phyloP scores from a whole-genome alignment of 1,140 invertebrate genomes.

The Batillaria attramentaria region DNA sequence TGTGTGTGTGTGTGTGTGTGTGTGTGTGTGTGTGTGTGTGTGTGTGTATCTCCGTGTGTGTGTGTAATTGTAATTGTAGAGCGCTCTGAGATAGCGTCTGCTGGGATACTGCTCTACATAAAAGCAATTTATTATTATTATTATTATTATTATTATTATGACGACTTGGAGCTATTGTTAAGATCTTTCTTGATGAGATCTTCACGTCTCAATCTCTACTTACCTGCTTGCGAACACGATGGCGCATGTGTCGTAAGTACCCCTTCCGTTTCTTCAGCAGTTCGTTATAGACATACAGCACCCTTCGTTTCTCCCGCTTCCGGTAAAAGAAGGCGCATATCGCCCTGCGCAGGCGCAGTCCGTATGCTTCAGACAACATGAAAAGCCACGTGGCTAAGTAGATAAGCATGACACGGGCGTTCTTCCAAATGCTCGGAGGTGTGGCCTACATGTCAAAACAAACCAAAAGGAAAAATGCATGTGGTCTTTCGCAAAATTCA shows the following conservation, averaged over 20 bases:
- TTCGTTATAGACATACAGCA: constrained; percentile 65
- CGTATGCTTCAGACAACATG: constrained; percentile 55
- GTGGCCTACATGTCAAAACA: neutral
- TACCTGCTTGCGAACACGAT: constrained; percentile 46
- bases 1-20: no score
- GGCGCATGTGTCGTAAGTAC: constrained; percentile 49
- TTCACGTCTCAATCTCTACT: neutral
- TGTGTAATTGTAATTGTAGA: no score
- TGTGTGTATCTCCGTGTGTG: neutral
- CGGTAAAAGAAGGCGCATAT: constrained; percentile 51
- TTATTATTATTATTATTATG: no score
- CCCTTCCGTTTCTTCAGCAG: constrained; percentile 60
- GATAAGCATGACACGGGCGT: constrained; percentile 40
- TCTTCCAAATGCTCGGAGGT: neutral
- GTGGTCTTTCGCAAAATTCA: no score
- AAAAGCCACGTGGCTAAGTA: constrained; percentile 49
- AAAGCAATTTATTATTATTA: no score
- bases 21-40: neutral
- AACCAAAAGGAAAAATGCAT: no score
- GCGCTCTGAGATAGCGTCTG: no score
- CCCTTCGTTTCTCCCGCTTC: constrained; percentile 62
- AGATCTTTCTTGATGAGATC: neutral
- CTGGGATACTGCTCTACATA: no score
- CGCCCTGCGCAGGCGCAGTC: constrained; percentile 51
- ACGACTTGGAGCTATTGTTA: neutral